Evolutionary conservation across 2,888 invertebrate genomes (phyloP).

Genomic region (Chloromyia formosa): DNA sequence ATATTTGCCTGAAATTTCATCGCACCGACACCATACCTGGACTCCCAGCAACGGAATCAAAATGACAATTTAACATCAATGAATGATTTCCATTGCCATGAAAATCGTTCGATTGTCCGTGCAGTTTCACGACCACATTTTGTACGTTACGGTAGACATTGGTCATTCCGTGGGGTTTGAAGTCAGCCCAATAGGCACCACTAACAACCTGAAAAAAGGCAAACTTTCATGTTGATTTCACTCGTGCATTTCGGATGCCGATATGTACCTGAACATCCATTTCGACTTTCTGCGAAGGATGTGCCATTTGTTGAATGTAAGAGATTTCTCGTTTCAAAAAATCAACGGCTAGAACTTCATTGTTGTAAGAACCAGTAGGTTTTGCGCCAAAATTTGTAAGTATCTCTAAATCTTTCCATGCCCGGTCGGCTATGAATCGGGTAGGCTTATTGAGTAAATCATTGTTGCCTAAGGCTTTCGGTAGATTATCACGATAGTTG

Average conservation of each 20-base stretch:
- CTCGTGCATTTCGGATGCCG: no score
- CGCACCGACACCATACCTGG: conserved; percentile 69
- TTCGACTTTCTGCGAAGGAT: conserved; percentile 69
- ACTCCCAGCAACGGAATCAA: conserved; percentile 87
- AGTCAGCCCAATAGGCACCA: conserved; percentile 80
- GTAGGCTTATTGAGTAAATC: conserved; percentile 54
- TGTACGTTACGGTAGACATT: conserved; percentile 84
- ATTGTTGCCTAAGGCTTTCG: conserved; percentile 54
- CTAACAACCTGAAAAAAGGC: conserved; percentile 64
- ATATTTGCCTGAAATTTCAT: neutral
- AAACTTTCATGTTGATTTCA: neutral
- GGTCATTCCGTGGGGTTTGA: conserved; percentile 79
- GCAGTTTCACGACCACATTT: conserved; percentile 80
- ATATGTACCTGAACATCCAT: conserved; percentile 76
- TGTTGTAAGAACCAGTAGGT: conserved; percentile 79
- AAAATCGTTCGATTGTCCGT: conserved; percentile 67
- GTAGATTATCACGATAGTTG: conserved; percentile 54
- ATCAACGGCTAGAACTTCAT: conserved; percentile 76
- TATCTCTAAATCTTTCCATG: conserved; percentile 72
- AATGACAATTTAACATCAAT: conserved; percentile 90
- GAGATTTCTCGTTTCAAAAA: conserved; percentile 69
- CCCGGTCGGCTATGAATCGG: conserved; percentile 71
- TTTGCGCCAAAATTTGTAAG: conserved; percentile 71
- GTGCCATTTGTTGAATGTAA: conserved; percentile 65
- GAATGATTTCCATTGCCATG: conserved; percentile 62